Percentiles rank a stretch among this genome's conserved stretches.
Conservation (phyloP, 2,797 vertebrate genomes). For the Spinibarbus caldwelli region DNA sequence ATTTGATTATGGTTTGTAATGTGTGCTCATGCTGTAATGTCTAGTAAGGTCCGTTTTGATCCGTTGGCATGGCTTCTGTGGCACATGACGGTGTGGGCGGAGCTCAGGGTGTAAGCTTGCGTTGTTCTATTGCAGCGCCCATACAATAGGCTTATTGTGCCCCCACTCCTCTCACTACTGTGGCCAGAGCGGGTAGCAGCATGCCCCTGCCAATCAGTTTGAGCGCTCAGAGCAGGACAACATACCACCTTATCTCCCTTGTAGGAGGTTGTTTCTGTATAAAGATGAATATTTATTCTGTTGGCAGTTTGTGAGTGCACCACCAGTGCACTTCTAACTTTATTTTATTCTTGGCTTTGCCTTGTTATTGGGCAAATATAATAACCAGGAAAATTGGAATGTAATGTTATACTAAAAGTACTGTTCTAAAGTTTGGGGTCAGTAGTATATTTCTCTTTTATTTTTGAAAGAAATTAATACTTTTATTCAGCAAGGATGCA, state of each 20-base stretch:
- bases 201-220: slow-evolving; percentile 26
- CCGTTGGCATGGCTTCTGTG: no score
- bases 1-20: not conserved
- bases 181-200: slow-evolving; percentile 23
- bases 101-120: slow-evolving; percentile 24
- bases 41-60: no score
- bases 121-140: slow-evolving; percentile 39
- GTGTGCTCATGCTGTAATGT: no score
- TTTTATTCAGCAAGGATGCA: not conserved
- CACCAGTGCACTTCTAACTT: not conserved
- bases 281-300: not conserved
- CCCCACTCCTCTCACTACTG: slow-evolving; percentile 2
- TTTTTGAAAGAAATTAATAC: no score
- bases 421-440: no score
- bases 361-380: not conserved
- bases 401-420: not conserved
- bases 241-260: not conserved
- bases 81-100: slow-evolving; percentile 24
- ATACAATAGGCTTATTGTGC: slow-evolving; percentile 56
- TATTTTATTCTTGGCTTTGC: not conserved
- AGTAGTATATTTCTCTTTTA: no score
- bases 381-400: not conserved
- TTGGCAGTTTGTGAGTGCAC: not conserved
- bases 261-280: not conserved
- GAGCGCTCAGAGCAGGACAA: not conserved